phyloP scores from a whole-genome alignment of 1,140 invertebrate genomes.

The Helicorthomorpha holstii region DNA sequence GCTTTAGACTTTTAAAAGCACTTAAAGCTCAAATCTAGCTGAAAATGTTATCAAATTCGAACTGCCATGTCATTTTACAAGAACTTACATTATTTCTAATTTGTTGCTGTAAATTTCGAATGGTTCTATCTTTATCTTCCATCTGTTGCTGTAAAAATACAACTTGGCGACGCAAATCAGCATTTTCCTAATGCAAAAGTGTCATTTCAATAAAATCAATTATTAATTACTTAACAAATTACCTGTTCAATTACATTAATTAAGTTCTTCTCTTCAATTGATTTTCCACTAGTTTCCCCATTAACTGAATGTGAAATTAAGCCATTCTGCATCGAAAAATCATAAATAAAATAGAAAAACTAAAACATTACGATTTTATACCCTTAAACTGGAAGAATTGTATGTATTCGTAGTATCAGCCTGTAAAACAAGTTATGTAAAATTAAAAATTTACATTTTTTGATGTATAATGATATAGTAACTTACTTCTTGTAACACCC shows the following conservation, averaged over 20 bases:
- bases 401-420: no score
- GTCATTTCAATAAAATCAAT: neutral
- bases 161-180: slow-evolving; percentile 47
- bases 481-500: slow-evolving; percentile 47
- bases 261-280: neutral
- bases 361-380: no score
- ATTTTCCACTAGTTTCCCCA: neutral
- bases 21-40: no score
- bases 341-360: no score
- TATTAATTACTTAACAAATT: neutral
- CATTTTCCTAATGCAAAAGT: slow-evolving; percentile 36
- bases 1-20: no score
- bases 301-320: neutral
- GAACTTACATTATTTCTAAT: no score
- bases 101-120: slow-evolving; percentile 44
- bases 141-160: slow-evolving; percentile 35
- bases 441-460: neutral
- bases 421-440: no score
- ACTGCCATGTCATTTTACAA: no score
- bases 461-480: neutral
- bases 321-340: no score
- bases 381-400: no score
- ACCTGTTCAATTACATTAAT: neutral
- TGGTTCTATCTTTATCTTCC: slow-evolving; percentile 49
- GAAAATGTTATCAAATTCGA: no score